These are phyloP conservation scores for Caenorhabditis sp. DNA, from an alignment of 2,888 invertebrate species.

Conservation along the genomic window DNA sequence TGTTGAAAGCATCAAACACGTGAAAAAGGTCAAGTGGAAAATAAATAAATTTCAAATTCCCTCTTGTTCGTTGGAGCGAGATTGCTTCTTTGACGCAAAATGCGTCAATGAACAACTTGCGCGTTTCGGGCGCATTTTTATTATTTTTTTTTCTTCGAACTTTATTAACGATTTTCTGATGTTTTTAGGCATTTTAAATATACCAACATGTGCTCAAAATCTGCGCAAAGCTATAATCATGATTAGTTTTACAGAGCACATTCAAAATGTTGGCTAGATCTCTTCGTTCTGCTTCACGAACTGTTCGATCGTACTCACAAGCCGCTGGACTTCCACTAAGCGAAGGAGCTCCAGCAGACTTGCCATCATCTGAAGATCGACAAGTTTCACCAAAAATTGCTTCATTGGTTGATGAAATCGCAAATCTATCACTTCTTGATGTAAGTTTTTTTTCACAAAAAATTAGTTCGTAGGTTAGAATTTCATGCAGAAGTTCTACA, in stretches of 20 bases:
- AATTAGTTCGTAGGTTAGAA: no score
- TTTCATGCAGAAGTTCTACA: no score
- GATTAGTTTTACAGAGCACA: no score
- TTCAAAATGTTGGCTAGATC: conserved; percentile 29
- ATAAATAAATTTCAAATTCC: no score
- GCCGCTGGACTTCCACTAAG: conserved; percentile 50
- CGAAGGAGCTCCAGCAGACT: conserved; percentile 47
- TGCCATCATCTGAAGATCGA: conserved; percentile 54
- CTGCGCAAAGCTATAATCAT: neutral
- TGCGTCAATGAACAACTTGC: conserved; percentile 5
- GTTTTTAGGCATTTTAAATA: conserved; percentile 5
- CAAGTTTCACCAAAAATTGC: conserved; percentile 58
- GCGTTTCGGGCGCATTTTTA: conserved; percentile 3
- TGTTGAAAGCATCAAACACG: no score
- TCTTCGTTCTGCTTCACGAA: conserved; percentile 32
- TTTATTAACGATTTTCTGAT: neutral
- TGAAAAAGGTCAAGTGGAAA: no score
- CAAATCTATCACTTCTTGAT: conserved; percentile 63
- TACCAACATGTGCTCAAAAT: neutral
- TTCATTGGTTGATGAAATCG: conserved; percentile 66
- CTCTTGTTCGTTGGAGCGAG: no score
- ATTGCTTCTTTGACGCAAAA: conserved; percentile 5
- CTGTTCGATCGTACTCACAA: conserved; percentile 32
- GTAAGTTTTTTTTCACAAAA: conserved; percentile 18
- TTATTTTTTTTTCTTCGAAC: neutral